Evolutionary conservation across 1,140 invertebrate species (phyloP).

Genomic region (Lutraria rhynchaena): DNA sequence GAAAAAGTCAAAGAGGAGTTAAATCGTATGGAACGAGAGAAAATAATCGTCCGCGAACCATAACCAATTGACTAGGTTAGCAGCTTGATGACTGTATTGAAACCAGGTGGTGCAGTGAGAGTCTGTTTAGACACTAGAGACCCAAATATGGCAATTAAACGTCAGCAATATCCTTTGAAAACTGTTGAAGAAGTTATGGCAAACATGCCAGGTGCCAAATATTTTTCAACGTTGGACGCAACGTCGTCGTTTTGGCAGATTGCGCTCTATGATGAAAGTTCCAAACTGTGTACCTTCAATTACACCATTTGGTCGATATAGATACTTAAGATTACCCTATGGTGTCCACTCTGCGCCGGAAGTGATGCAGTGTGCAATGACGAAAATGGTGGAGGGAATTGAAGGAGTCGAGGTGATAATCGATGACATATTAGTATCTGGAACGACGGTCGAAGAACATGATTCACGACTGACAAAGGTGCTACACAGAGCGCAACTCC

Average conservation of each 20-base stretch:
- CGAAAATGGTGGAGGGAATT: conserved; percentile 63
- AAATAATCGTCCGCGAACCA: not conserved
- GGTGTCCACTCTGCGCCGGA: conserved; percentile 71
- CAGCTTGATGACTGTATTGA: conserved; percentile 27
- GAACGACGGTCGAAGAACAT: conserved; percentile 54
- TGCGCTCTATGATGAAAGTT: conserved; percentile 23
- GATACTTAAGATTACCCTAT: conserved; percentile 60
- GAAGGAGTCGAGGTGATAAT: conserved; percentile 63
- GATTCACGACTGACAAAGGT: conserved; percentile 68
- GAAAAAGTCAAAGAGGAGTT: conserved; percentile 1
- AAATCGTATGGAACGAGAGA: conserved; percentile 6
- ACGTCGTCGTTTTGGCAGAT: conserved; percentile 53
- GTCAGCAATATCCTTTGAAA: conserved; percentile 46
- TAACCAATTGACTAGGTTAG: conserved; percentile 16
- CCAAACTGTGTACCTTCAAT: conserved; percentile 51
- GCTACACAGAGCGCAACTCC: conserved; percentile 75
- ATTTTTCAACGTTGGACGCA: conserved; percentile 14
- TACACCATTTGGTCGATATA: conserved; percentile 59
- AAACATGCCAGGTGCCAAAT: conserved; percentile 6
- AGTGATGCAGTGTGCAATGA: conserved; percentile 82
- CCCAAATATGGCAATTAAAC: conserved; percentile 25
- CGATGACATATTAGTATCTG: conserved; percentile 43
- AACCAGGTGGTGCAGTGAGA: conserved; percentile 8
- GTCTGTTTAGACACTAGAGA: conserved; percentile 33
- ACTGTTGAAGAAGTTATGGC: conserved; percentile 49